These are phyloP conservation scores for Dicyrtomina minuta DNA, from an alignment of 2,888 invertebrate species.

Conservation along the genomic window DNA sequence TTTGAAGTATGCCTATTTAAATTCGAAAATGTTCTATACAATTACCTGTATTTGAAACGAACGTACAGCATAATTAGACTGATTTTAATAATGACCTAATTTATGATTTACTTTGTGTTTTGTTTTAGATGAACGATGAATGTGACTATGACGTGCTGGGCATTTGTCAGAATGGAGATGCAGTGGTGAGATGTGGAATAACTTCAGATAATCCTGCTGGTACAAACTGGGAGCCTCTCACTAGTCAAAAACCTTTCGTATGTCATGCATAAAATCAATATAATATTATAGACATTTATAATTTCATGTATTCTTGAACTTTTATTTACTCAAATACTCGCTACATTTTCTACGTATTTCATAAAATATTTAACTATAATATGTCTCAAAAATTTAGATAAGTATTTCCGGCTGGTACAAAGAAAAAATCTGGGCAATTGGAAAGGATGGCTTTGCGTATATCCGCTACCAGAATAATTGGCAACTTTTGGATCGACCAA, in stretches of 20 bases:
- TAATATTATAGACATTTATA: neutral
- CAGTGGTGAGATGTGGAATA: constrained; percentile 77
- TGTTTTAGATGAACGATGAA: constrained; percentile 47
- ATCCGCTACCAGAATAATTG: constrained; percentile 48
- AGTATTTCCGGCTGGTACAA: constrained; percentile 72
- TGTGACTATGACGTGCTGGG: constrained; percentile 73
- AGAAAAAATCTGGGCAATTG: constrained; percentile 79
- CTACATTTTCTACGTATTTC: no score
- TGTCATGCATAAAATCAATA: constrained; percentile 5
- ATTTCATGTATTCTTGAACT: neutral
- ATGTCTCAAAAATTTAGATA: no score
- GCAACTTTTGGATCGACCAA: constrained; percentile 65
- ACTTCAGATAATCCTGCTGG: constrained; percentile 65
- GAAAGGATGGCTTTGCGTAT: constrained; percentile 81
- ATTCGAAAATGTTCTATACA: neutral
- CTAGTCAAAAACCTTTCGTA: constrained; percentile 74
- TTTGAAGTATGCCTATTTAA: neutral
- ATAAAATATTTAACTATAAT: no score
- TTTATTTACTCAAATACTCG: no score
- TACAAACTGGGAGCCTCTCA: constrained; percentile 73
- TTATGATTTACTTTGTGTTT: constrained; percentile 2
- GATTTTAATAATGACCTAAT: neutral
- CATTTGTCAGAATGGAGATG: constrained; percentile 81
- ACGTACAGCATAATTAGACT: no score
- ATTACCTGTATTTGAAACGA: neutral